These are phyloP conservation scores for Masticophis lateralis DNA, from an alignment of 2,797 vertebrate species.

Conservation along the genomic window DNA sequence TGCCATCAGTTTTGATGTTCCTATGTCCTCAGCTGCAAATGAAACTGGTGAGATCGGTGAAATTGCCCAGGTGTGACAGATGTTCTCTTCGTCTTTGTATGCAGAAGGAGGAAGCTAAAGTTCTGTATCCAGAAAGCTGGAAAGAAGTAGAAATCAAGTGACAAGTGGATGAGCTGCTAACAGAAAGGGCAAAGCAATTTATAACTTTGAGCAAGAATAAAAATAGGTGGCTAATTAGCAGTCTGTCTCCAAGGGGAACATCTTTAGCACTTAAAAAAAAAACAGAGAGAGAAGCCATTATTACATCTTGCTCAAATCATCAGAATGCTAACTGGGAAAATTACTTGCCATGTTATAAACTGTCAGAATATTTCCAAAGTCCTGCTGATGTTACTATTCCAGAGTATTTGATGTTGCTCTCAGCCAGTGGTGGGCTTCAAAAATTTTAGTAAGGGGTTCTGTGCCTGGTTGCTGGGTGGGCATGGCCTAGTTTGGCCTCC, in stretches of 20 bases:
- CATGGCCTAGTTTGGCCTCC: too few relatives aligned
- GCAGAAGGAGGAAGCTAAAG: background rate
- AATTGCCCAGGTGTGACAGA: background rate
- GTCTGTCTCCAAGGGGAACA: constrained; percentile 23
- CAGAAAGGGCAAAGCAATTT: constrained; percentile 31
- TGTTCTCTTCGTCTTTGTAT: background rate
- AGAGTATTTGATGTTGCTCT: background rate
- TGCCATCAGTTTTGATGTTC: background rate
- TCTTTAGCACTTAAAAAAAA: constrained; percentile 19
- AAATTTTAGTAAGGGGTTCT: too few relatives aligned
- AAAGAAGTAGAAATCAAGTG: constrained; percentile 23
- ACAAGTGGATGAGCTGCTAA: constrained; percentile 28
- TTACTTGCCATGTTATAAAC: constrained; percentile 4
- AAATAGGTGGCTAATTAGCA: constrained; percentile 44
- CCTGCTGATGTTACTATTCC: background rate
- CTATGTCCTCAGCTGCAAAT: background rate
- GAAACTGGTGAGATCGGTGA: background rate
- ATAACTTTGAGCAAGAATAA: constrained; percentile 19
- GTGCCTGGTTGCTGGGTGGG: too few relatives aligned
- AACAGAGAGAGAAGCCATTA: constrained; percentile 13
- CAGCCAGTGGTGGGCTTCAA: too few relatives aligned
- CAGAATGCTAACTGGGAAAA: constrained; percentile 35
- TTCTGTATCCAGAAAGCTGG: constrained; percentile 1
- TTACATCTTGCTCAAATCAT: constrained; percentile 36
- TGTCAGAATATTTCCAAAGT: background rate